Conservation (phyloP, 2,113 vertebrate genomes). For the Anguilla rostrata region DNA sequence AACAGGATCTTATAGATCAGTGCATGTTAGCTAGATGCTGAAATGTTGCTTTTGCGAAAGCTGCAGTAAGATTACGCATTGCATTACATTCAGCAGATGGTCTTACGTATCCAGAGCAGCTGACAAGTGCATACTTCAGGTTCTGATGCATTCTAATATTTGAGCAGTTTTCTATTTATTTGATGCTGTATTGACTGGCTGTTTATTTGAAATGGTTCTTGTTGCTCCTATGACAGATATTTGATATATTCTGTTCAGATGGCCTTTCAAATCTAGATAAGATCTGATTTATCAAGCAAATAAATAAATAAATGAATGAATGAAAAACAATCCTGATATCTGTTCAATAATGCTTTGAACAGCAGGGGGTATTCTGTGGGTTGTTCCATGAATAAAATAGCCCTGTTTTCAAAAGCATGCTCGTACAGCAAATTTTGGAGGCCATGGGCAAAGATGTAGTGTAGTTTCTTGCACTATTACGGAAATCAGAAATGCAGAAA, state of each 20-base stretch:
- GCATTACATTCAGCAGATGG: too few species aligned
- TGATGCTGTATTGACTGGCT: background rate
- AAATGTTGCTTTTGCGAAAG: too few species aligned
- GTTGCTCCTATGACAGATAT: background rate
- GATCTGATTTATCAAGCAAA: background rate
- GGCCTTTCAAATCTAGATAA: background rate
- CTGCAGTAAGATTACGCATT: too few species aligned
- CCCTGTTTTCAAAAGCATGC: background rate
- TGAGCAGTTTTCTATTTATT: background rate
- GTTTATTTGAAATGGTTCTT: background rate
- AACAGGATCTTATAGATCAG: too few species aligned
- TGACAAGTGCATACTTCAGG: too few species aligned
- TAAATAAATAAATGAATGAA: background rate
- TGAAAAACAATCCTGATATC: background rate
- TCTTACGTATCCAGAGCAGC: too few species aligned
- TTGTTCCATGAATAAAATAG: background rate
- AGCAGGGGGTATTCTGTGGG: background rate
- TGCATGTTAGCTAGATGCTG: too few species aligned
- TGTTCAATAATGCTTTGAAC: background rate
- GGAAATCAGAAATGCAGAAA: background rate
- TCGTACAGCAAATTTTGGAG: background rate
- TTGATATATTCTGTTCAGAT: background rate
- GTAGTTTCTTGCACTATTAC: background rate
- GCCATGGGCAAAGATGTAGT: background rate
- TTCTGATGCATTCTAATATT: background rate